These are phyloP conservation scores for Spea bombifrons DNA, from an alignment of 2,113 vertebrate genomes.

Conservation along the genomic window DNA sequence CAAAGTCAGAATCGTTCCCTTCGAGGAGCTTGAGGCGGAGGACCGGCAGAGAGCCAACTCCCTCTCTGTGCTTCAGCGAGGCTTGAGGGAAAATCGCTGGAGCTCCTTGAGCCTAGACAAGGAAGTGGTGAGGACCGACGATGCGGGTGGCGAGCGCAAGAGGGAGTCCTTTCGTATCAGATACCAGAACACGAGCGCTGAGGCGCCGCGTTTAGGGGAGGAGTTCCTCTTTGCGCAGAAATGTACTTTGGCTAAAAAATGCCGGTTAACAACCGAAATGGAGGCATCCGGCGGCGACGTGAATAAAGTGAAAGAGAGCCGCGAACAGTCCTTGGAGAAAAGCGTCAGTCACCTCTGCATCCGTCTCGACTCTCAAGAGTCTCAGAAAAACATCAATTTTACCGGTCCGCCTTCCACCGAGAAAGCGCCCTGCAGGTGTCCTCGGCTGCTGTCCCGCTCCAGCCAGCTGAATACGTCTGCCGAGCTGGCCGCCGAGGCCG, in stretches of 20 bases:
- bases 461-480: conserved; percentile 47
- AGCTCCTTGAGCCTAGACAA: conserved; percentile 44
- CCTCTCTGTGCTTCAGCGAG: conserved; percentile 49
- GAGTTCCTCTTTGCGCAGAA: conserved; percentile 49
- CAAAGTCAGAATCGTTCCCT: conserved; percentile 63
- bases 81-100: conserved; percentile 50
- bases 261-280: conserved; percentile 44
- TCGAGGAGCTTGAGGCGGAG: conserved; percentile 55
- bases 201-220: conserved; percentile 46
- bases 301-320: conserved; percentile 25
- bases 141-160: conserved; percentile 36
- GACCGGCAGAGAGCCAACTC: conserved; percentile 49
- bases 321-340: conserved; percentile 40
- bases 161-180: conserved; percentile 37
- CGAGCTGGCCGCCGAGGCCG: conserved; percentile 48
- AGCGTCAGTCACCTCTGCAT: conserved; percentile 33
- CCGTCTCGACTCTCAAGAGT: conserved; percentile 43
- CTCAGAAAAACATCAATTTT: conserved; percentile 33
- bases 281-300: conserved; percentile 38
- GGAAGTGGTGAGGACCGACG: conserved; percentile 51
- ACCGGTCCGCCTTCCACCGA: conserved; percentile 10
- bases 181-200: conserved; percentile 42
- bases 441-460: conserved; percentile 36
- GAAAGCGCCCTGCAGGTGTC: conserved; percentile 46
- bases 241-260: conserved; percentile 49